Conservation (phyloP, 64 coral and sea anemone genomes). For the Actinia equina region DNA sequence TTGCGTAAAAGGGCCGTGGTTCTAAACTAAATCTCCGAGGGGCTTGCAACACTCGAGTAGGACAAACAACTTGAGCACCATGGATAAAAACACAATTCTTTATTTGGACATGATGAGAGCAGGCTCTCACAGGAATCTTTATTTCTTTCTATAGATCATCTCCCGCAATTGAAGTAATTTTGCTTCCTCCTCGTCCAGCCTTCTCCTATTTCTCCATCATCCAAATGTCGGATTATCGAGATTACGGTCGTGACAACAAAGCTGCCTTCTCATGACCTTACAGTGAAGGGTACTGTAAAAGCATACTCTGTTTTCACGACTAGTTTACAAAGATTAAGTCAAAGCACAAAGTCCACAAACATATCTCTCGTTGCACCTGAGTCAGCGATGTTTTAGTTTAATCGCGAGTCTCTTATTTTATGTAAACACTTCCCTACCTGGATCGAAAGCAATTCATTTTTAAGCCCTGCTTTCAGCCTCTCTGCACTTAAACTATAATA, state of each 20-base stretch:
- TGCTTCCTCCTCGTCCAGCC: neutral
- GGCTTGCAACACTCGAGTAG: neutral
- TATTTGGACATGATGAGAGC: neutral
- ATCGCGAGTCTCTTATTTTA: neutral
- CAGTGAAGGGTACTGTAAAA: neutral
- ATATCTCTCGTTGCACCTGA: conserved; percentile 1
- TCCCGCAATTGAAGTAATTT: neutral
- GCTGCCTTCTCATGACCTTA: neutral
- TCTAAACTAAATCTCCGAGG: neutral
- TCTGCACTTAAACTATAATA: conserved; percentile 10
- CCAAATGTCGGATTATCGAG: conserved; percentile 12
- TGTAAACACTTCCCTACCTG: conserved; percentile 1
- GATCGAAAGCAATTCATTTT: conserved; percentile 11
- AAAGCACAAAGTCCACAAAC: conserved; percentile 25
- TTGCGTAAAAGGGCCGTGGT: conserved; percentile 18
- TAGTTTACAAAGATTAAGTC: conserved; percentile 25
- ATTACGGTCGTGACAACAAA: neutral
- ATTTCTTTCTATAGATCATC: neutral
- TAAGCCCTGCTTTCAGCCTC: neutral
- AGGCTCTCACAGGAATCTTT: neutral
- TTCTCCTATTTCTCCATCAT: conserved; percentile 20
- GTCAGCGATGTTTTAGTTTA: conserved; percentile 6
- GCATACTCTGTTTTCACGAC: conserved; percentile 10
- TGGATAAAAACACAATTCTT: neutral
- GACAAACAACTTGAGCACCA: neutral